Evolutionary conservation across 1,140 invertebrate genomes (phyloP).

Genomic region (Caenorhabditis briggsae): DNA sequence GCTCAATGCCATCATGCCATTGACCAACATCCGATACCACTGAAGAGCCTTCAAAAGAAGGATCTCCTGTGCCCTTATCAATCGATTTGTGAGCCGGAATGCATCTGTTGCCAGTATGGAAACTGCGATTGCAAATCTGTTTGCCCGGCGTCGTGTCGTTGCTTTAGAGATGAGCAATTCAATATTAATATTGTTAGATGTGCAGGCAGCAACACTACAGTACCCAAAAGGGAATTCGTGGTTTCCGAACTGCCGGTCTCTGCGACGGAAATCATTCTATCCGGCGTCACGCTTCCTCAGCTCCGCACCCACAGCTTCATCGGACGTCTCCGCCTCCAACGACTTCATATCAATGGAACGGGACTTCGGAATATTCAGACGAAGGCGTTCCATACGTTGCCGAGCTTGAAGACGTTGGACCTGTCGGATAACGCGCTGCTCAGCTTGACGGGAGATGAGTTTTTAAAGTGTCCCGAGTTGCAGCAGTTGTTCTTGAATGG

Average conservation of each 20-base stretch:
- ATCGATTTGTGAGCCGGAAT: constrained; percentile 71
- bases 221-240: constrained; percentile 56
- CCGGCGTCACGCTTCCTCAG: constrained; percentile 66
- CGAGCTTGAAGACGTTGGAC: constrained; percentile 67
- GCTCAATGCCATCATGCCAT: constrained; percentile 69
- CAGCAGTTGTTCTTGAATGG: constrained; percentile 68
- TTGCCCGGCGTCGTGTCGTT: constrained; percentile 71
- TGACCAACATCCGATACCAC: constrained; percentile 8
- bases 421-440: constrained; percentile 63
- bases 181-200: constrained; percentile 70
- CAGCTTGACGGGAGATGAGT: constrained; percentile 57
- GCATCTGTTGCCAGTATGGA: constrained; percentile 73
- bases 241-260: constrained; percentile 71
- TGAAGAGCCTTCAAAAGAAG: constrained; percentile 31
- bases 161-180: constrained; percentile 70
- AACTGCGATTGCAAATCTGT: constrained; percentile 74
- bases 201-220: constrained; percentile 30
- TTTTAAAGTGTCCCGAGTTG: constrained; percentile 61
- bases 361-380: constrained; percentile 69
- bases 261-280: constrained; percentile 72
- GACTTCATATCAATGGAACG: constrained; percentile 72
- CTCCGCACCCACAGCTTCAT: constrained; percentile 70
- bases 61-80: constrained; percentile 64
- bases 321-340: constrained; percentile 65
- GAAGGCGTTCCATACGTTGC: constrained; percentile 71